phyloP scores from a whole-genome alignment of 2,797 vertebrate species.

The Coregonus sp. region DNA sequence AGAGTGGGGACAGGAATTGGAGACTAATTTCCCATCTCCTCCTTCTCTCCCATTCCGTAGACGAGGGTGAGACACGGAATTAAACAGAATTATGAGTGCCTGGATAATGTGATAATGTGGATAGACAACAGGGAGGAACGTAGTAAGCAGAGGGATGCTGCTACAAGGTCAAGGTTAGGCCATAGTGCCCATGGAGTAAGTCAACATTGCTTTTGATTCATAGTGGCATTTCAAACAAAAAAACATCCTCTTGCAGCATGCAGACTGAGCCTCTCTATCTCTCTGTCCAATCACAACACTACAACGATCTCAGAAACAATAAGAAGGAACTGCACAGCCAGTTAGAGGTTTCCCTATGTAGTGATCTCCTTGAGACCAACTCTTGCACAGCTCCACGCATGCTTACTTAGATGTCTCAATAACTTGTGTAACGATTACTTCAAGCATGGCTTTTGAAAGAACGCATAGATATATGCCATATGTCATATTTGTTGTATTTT shows the following conservation, averaged over 20 bases:
- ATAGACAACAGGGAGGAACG: background rate
- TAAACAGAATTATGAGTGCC: conserved; percentile 53
- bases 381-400: too few relatives aligned
- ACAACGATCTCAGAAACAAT: background rate
- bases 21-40: conserved; percentile 45
- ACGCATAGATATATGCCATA: too few relatives aligned
- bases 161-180: too few relatives aligned
- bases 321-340: background rate
- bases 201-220: too few relatives aligned
- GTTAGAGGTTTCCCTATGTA: background rate
- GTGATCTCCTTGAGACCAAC: too few relatives aligned
- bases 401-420: too few relatives aligned
- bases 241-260: too few relatives aligned
- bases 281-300: background rate
- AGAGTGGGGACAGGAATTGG: conserved; percentile 31
- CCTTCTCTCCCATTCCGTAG: background rate
- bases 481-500: too few relatives aligned
- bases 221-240: too few relatives aligned
- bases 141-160: conserved; percentile 15
- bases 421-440: too few relatives aligned
- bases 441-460: too few relatives aligned
- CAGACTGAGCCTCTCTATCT: background rate
- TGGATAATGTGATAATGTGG: conserved; percentile 30
- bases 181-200: too few relatives aligned
- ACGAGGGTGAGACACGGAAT: conserved; percentile 32